Conservation (phyloP, 2,797 vertebrate species). For the Sebastes miniatus region DNA sequence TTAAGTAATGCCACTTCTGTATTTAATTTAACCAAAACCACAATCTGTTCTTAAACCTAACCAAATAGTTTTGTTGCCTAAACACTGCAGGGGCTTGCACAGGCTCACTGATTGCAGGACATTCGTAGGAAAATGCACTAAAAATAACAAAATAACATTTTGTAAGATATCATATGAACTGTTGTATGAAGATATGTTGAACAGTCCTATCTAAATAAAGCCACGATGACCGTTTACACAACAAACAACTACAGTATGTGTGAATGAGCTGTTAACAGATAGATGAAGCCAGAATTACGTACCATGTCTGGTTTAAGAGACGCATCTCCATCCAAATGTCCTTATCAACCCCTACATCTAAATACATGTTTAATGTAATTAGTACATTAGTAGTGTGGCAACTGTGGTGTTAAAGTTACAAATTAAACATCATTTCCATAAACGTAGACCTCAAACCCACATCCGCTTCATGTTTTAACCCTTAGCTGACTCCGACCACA, state of each 20-base stretch:
- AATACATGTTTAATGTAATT: neutral
- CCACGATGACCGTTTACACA: neutral
- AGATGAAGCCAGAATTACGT: neutral
- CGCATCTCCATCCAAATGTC: neutral
- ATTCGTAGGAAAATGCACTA: too few species aligned
- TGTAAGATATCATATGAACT: too few species aligned
- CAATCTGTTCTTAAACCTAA: too few species aligned
- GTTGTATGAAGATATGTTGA: too few species aligned
- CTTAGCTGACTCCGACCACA: neutral
- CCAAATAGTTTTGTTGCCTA: too few species aligned
- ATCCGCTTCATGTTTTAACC: neutral
- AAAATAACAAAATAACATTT: too few species aligned
- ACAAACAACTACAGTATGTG: neutral
- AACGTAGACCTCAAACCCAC: neutral
- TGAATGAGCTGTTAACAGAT: neutral
- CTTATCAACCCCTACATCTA: neutral
- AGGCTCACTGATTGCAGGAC: too few species aligned
- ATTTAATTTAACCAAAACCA: too few species aligned
- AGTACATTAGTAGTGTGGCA: neutral
- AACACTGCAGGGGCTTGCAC: too few species aligned
- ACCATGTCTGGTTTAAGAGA: neutral
- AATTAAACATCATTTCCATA: neutral
- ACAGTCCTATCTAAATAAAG: too few species aligned
- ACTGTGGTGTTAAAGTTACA: neutral
- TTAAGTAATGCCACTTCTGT: too few species aligned